Percentiles rank a stretch among this genome's conserved stretches.
Evolutionary conservation across 1,140 invertebrate genomes (phyloP).

Genomic region (Nasonia giraulti): DNA sequence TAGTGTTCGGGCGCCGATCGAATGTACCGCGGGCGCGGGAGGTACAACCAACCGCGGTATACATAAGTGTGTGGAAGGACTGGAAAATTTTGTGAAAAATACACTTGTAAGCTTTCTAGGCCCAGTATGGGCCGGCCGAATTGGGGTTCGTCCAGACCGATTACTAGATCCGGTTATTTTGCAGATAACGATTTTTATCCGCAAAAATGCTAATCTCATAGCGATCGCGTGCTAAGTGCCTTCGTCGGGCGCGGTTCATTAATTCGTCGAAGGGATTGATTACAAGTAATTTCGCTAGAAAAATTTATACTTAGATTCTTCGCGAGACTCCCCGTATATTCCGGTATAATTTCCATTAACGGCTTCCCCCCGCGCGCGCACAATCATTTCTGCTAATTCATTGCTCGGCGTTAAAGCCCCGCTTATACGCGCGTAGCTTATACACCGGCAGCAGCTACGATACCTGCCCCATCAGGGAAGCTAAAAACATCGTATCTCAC

Average conservation of each 20-base stretch:
- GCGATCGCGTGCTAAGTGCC: neutral
- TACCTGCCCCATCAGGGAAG: neutral
- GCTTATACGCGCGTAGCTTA: neutral
- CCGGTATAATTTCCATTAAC: too few relatives aligned
- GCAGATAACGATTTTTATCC: neutral
- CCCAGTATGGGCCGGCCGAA: too few relatives aligned
- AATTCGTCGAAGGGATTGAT: neutral
- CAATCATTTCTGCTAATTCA: neutral
- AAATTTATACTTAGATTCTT: neutral
- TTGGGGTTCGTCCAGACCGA: too few relatives aligned
- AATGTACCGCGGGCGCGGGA: neutral
- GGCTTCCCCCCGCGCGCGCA: neutral
- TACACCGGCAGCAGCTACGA: neutral
- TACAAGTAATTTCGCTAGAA: neutral
- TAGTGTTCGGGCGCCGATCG: neutral
- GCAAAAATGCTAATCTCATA: neutral
- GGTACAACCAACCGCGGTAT: neutral
- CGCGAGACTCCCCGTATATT: too few relatives aligned
- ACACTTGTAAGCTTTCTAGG: too few relatives aligned
- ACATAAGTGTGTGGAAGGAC: neutral
- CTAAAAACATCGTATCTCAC: neutral
- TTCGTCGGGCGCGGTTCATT: neutral
- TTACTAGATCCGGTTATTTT: too few relatives aligned
- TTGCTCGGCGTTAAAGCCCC: neutral
- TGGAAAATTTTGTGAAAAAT: neutral